phyloP scores from a whole-genome alignment of 2,113 vertebrate genomes.

The Cochlearius cochlearius region DNA sequence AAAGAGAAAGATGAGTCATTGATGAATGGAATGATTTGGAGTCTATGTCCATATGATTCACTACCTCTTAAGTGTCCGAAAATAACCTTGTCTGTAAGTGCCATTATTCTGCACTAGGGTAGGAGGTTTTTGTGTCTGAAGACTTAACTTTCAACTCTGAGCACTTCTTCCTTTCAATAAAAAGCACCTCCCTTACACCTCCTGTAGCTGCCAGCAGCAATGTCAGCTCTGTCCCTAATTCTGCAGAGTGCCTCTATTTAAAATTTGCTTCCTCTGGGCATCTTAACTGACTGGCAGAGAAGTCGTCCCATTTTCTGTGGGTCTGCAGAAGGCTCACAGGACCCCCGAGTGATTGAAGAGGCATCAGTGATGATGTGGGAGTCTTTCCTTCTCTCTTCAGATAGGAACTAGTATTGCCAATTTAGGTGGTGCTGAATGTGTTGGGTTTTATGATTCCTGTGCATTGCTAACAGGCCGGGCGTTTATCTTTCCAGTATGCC shows the following conservation, averaged over 20 bases:
- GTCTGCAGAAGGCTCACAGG: not conserved
- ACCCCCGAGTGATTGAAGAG: not conserved
- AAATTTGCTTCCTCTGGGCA: not conserved
- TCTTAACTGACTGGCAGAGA: not conserved
- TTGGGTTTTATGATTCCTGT: not conserved
- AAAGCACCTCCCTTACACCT: not conserved
- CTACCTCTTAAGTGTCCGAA: slow-evolving; percentile 17
- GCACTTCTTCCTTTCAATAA: not conserved
- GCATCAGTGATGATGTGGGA: not conserved
- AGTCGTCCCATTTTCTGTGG: not conserved
- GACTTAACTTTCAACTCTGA: slow-evolving; percentile 7
- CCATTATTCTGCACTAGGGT: slow-evolving; percentile 26
- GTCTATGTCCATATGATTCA: slow-evolving; percentile 43
- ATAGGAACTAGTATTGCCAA: not conserved
- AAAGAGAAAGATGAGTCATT: slow-evolving; percentile 23
- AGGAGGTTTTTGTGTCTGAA: slow-evolving; percentile 37
- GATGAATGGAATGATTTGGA: slow-evolving; percentile 42
- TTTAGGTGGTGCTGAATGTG: not conserved
- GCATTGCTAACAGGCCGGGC: not conserved
- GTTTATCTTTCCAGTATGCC: not conserved
- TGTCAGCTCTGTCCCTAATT: not conserved
- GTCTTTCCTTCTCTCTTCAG: not conserved
- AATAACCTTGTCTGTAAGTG: slow-evolving; percentile 39
- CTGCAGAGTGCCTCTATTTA: not conserved
- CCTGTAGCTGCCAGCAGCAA: not conserved